phyloP scores from a whole-genome alignment of 2,113 vertebrate species.

The Alouatta palliata region DNA sequence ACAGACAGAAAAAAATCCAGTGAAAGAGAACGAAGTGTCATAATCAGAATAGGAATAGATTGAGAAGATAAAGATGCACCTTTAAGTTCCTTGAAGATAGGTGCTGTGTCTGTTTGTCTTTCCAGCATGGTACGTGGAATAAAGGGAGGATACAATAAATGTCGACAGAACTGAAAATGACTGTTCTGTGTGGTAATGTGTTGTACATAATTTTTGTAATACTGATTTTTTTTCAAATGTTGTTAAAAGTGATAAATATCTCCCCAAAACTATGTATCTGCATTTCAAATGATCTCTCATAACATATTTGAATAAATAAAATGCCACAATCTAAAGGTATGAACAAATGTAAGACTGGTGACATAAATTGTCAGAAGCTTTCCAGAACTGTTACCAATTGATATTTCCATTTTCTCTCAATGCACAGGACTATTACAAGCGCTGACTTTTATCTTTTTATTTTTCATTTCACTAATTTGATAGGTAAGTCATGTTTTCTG shows the following conservation, averaged over 20 bases:
- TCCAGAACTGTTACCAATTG: not conserved
- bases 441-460: not conserved
- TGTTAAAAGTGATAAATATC: not conserved
- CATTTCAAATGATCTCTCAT: not conserved
- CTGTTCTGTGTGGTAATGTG: not conserved
- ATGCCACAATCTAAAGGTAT: not conserved
- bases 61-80: not conserved
- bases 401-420: not conserved
- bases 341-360: not conserved
- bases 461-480: not conserved
- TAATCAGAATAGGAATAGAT: not conserved
- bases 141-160: not conserved
- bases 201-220: not conserved
- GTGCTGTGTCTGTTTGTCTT: not conserved
- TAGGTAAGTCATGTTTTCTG: not conserved
- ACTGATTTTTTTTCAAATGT: not conserved
- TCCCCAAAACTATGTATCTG: not conserved
- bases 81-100: not conserved
- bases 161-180: not conserved
- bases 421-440: not conserved
- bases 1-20: not conserved
- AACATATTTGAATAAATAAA: not conserved
- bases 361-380: not conserved
- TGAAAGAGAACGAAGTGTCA: not conserved
- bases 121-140: not conserved